Percentiles rank a stretch among this genome's conserved stretches.
These are phyloP conservation scores for Momotus momota DNA, from an alignment of 2,797 vertebrate species.

Conservation along the genomic window DNA sequence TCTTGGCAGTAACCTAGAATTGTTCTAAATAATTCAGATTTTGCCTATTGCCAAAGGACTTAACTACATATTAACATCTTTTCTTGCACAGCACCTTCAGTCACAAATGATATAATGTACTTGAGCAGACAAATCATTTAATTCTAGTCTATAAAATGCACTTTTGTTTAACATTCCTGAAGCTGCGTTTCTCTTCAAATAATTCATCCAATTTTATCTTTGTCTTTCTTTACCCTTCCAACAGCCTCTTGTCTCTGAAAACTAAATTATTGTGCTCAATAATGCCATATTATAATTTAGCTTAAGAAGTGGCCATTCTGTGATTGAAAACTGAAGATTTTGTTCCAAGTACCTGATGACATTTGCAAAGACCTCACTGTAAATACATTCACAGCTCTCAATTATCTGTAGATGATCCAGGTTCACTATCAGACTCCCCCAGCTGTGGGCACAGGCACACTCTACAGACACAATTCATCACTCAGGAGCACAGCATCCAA, in stretches of 20 bases:
- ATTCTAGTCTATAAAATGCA: background rate
- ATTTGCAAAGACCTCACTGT: background rate
- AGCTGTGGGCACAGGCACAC: background rate
- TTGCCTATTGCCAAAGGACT: background rate
- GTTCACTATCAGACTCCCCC: background rate
- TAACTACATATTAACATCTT: background rate
- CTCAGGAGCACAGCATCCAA: fast-evolving
- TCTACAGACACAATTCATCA: background rate
- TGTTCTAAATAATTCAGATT: background rate
- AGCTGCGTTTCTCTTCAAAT: background rate
- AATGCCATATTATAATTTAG: background rate
- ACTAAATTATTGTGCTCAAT: background rate
- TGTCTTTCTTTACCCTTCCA: background rate
- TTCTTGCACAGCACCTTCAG: background rate
- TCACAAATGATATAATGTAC: background rate
- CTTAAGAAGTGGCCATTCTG: background rate
- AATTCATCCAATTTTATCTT: background rate
- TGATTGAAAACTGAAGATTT: background rate
- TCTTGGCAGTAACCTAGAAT: background rate
- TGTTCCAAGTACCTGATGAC: background rate
- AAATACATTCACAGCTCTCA: background rate
- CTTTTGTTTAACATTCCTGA: background rate
- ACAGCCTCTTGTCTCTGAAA: background rate
- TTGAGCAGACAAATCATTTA: background rate
- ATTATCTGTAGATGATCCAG: background rate